Base-by-base conservation (phyloP, 1,140 invertebrate species). In the Bombus confusus region DNA sequence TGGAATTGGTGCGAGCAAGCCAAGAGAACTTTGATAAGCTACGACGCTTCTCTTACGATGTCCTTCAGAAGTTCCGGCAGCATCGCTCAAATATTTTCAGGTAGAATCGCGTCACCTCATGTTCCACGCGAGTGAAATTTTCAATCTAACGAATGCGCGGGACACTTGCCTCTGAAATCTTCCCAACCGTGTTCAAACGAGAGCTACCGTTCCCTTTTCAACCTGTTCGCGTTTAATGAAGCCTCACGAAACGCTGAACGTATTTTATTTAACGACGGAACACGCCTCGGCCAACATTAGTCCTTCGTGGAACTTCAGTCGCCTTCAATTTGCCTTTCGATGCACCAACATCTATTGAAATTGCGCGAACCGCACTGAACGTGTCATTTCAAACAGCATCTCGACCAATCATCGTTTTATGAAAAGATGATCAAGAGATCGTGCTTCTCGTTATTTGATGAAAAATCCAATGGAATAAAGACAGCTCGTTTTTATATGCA, bases 1-100 rank as follows among this genome's bases (percentile, higher is more conserved):
- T 95, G 95, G 95, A 95, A 95, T 80, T 95, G 95, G 95, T 88
- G 90, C 43, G 91, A 94, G 31, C 86, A 92, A 39, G 87, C 88
- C 5, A 87, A 86, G 73, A 87, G 83, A 74, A 92, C 92, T 73
- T 85, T 95, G 22, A 89, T 88, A 34, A 90, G 89, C 80, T 95
- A 92, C 79, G 93, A 95, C 31, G 80, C 90, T 1, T 92, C 89
- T 4, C 86, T 90, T 37, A 73, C 43, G 15, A 47, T 74, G 28
- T 86, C 92, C 72, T 95, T 94, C 80, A 91, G 83, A 39, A 91
- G 86, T 12, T 92, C 82, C 72, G 86, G 75, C 41, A 92, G 75
- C 52, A 72, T 95, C n/a, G 37, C 72, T 37, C 88, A 93, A 79
- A 87, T 94, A 77, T 84, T 94, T 75, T 77, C 85, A 87, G 92